Base-by-base conservation (phyloP, 1,140 invertebrate species). In the Drosophila obscura region DNA sequence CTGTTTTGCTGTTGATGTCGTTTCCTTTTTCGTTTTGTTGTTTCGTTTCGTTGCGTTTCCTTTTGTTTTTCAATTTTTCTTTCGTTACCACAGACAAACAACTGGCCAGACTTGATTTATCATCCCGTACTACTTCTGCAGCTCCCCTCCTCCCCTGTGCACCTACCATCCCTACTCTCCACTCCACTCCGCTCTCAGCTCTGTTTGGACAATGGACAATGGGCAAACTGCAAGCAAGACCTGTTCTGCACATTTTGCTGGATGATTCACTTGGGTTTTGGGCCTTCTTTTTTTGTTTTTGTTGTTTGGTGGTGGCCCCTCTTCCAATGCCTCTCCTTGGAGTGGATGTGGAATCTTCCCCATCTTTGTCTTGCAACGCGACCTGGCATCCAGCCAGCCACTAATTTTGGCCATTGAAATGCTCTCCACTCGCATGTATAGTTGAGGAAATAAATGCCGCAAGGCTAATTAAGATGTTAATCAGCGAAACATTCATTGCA, bases 71-170 rank as follows among this genome's bases (percentile, higher is more conserved):
- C 60, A 77, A 73, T 68, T 81, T 73, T 80, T 66, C 44, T 59
- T 58, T 73, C 63, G 49, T 74, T 64, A 26, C 57, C 65, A 57
- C 63, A 45, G 63, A 55, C 60, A 73, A 69, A 51, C 62, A 68
- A 85, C 80, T 83, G 53, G 71, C 80, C 76, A 76, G 77, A 80
- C 81, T 85, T 85, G 81, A 85, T 85, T 85, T 85, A 87, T 85
- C 48, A 63, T 51, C 60, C 44, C n/a, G 26, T 69, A 69, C 51
- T 26, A 15, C 55, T 45, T 26, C 51, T 69, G 48, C 67, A 49
- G 48, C 59, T 35, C 26, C 46, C 45, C 39, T 59, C 41, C 61
- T 39, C 44, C 19, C 6, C 3, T 11, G 1, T n/a, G 51, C 59
- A 56, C 68, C 44, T 56, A 24, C 19, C 19, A 1, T 19, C 19